phyloP scores from a whole-genome alignment of 2,888 invertebrate species.

The Chrysotoxum bicinctum region DNA sequence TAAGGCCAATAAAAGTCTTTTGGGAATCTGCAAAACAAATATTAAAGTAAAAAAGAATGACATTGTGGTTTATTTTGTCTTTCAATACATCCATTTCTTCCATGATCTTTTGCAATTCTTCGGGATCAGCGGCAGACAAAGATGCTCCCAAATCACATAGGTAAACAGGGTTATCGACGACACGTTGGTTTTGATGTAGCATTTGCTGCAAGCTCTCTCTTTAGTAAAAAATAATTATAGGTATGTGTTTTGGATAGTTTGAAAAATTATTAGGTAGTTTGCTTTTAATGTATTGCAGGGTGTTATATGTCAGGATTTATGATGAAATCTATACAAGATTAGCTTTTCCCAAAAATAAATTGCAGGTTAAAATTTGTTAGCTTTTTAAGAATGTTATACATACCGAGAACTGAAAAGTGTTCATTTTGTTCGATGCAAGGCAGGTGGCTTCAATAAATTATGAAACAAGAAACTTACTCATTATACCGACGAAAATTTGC shows the following conservation, averaged over 20 bases:
- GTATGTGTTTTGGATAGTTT: no score
- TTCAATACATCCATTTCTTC: conserved; percentile 94
- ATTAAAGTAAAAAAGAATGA: not conserved
- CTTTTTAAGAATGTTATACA: no score
- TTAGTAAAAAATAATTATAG: conserved; percentile 8
- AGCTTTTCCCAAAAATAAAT: no score
- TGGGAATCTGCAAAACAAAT: conserved; percentile 88
- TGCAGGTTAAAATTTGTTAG: no score
- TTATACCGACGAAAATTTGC: no score
- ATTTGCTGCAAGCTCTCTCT: conserved; percentile 99
- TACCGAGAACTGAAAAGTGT: no score
- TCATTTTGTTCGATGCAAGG: no score
- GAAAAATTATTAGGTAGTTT: not conserved
- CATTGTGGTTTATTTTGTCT: not conserved
- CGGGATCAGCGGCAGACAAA: conserved; percentile 94
- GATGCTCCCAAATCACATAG: conserved; percentile 98
- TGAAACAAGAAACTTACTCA: no score
- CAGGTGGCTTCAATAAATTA: no score
- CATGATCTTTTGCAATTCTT: conserved; percentile 94
- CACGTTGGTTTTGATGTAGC: conserved; percentile 97
- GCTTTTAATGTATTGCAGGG: no score
- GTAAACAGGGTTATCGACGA: conserved; percentile 99
- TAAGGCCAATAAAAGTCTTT: conserved; percentile 94
- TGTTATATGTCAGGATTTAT: no score
- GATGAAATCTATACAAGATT: no score